Evolutionary conservation across 2,113 vertebrate species (phyloP).

Genomic region (Brienomyrus longianalis): DNA sequence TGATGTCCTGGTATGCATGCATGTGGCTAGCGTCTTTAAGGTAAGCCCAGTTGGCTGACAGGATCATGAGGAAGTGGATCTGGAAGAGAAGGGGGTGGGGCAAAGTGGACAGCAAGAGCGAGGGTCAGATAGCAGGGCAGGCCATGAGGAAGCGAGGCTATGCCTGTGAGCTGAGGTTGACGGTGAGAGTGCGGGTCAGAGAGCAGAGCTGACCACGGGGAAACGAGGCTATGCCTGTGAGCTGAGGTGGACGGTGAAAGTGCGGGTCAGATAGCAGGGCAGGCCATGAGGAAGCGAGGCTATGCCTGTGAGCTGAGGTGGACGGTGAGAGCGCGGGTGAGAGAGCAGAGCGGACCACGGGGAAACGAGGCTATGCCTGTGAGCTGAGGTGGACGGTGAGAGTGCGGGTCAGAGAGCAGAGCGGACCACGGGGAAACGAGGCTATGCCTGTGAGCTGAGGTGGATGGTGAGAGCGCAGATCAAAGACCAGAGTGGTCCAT

Average conservation of each 20-base stretch:
- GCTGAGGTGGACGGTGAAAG: constrained; percentile 6
- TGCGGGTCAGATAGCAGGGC: constrained; percentile 12
- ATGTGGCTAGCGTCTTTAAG: constrained; percentile 98
- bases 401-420: constrained; percentile 14
- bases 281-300: neutral
- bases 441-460: constrained; percentile 21
- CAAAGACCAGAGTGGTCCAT: constrained; percentile 1
- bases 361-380: constrained; percentile 16
- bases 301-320: constrained; percentile 6
- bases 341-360: constrained; percentile 8
- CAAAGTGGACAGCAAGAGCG: neutral
- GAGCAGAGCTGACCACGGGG: constrained; percentile 1
- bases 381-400: constrained; percentile 14
- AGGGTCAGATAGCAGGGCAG: constrained; percentile 10
- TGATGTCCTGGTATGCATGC: constrained; percentile 98
- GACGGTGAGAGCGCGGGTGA: neutral
- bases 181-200: constrained; percentile 2
- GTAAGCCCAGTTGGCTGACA: constrained; percentile 99
- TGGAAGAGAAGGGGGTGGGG: constrained; percentile 92
- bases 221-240: constrained; percentile 17
- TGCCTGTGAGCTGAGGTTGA: constrained; percentile 23
- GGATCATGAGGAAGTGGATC: constrained; percentile 99
- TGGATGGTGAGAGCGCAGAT: constrained; percentile 2
- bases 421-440: neutral
- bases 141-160: neutral